Evolutionary conservation across 2,797 vertebrate genomes (phyloP).

Genomic region (Parambassis ranga): DNA sequence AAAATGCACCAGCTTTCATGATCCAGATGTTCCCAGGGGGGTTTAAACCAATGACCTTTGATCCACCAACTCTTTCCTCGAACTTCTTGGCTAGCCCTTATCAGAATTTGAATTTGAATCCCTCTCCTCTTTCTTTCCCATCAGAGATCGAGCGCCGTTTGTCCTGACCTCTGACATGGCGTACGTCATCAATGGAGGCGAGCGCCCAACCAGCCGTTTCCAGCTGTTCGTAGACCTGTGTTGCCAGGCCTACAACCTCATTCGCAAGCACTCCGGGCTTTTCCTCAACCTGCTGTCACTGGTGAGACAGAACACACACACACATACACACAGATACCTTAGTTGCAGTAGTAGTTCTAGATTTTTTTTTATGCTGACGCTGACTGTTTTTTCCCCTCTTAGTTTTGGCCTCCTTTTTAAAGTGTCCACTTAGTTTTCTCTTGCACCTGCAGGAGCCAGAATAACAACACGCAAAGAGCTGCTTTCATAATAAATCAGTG

Average conservation of each 20-base stretch:
- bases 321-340: neutral
- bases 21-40: neutral
- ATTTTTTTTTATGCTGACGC: too few species aligned
- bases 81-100: neutral
- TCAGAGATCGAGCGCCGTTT: conserved; percentile 95
- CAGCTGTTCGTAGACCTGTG: conserved; percentile 98
- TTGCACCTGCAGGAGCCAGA: conserved; percentile 34
- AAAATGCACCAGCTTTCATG: neutral
- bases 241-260: conserved; percentile 96
- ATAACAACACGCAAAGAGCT: neutral
- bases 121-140: neutral
- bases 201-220: conserved; percentile 96
- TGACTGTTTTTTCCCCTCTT: neutral
- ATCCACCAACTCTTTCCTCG: neutral
- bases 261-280: conserved; percentile 92
- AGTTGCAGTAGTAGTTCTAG: too few species aligned
- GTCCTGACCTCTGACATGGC: conserved; percentile 99
- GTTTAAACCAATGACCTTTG: neutral
- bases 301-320: conserved; percentile 77
- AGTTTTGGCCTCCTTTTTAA: conserved; percentile 9
- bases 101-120: neutral
- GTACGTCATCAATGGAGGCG: conserved; percentile 98
- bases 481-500: conserved; percentile 21
- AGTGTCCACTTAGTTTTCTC: neutral
- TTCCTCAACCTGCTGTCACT: conserved; percentile 96